These are phyloP conservation scores for Callinectes sapidus DNA, from an alignment of 2,888 invertebrate genomes.

Conservation along the genomic window DNA sequence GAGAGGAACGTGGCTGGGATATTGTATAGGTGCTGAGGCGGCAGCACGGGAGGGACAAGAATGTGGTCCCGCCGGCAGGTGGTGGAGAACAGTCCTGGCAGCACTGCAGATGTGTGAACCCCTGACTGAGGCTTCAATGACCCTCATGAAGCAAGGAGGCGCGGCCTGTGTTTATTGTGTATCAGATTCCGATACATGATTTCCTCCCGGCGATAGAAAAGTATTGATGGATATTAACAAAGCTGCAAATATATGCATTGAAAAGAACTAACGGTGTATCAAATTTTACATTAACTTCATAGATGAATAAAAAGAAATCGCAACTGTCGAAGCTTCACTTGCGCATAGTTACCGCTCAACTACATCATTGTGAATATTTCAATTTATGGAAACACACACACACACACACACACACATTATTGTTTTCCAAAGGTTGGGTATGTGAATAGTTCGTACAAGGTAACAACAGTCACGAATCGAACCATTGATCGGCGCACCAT, in stretches of 20 bases:
- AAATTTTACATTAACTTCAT: not conserved
- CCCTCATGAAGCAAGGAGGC: not conserved
- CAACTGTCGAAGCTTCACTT: not conserved
- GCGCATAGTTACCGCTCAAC: not conserved
- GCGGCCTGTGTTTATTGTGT: not conserved
- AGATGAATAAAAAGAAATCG: not conserved
- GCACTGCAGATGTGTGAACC: slow-evolving; percentile 4
- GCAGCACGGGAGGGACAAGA: not conserved
- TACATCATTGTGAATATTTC: no score
- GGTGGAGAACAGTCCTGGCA: not conserved
- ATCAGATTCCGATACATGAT: no score
- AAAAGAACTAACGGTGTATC: not conserved
- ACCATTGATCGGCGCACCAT: not conserved
- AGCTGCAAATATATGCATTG: not conserved
- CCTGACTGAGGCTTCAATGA: not conserved
- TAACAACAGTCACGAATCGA: not conserved
- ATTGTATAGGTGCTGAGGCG: not conserved
- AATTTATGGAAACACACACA: no score
- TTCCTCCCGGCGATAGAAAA: not conserved
- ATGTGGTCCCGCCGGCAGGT: not conserved
- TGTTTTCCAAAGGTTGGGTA: no score
- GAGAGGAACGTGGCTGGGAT: not conserved
- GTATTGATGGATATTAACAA: not conserved
- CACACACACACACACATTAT: no score
- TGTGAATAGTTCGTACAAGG: not conserved